Evolutionary conservation across 2,888 invertebrate species (phyloP).

Genomic region (Xanthostigma xanthostigma): DNA sequence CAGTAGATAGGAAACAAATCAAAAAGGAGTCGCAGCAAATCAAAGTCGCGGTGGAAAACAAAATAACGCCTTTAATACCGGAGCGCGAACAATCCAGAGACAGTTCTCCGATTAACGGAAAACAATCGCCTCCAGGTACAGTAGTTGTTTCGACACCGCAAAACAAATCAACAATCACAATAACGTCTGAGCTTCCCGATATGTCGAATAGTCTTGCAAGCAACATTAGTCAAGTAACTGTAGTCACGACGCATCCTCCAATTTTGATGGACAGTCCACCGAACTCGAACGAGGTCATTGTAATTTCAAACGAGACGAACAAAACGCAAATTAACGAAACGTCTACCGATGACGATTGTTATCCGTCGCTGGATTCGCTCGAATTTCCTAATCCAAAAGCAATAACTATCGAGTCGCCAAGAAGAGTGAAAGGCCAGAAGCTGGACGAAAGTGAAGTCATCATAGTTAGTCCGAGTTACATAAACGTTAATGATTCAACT

Average conservation of each 20-base stretch:
- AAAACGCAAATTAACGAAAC: conserved; percentile 51
- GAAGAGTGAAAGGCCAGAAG: conserved; percentile 39
- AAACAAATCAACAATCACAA: conserved; percentile 30
- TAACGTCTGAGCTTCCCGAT: conserved; percentile 37
- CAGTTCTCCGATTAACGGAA: background rate
- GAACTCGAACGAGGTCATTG: conserved; percentile 51
- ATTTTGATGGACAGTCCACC: conserved; percentile 49
- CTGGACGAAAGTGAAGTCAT: conserved; percentile 77
- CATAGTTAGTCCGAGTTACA: conserved; percentile 55
- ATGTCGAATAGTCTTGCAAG: conserved; percentile 60
- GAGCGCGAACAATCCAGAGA: background rate
- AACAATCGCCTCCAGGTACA: conserved; percentile 11
- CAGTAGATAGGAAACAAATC: no score
- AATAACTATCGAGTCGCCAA: conserved; percentile 25
- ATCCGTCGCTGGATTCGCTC: conserved; percentile 59
- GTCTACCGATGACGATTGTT: conserved; percentile 58
- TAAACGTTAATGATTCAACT: conserved; percentile 47
- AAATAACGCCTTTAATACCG: background rate
- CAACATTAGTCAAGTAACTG: conserved; percentile 64
- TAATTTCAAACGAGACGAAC: conserved; percentile 62
- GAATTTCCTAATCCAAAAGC: conserved; percentile 38
- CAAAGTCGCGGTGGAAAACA: background rate
- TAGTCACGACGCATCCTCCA: conserved; percentile 73
- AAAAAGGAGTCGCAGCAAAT: background rate
- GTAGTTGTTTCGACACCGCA: conserved; percentile 22